Percentiles rank a stretch among this genome's conserved stretches.
Conservation (phyloP, 2,888 invertebrate species). For the Hymenopus coronatus region DNA sequence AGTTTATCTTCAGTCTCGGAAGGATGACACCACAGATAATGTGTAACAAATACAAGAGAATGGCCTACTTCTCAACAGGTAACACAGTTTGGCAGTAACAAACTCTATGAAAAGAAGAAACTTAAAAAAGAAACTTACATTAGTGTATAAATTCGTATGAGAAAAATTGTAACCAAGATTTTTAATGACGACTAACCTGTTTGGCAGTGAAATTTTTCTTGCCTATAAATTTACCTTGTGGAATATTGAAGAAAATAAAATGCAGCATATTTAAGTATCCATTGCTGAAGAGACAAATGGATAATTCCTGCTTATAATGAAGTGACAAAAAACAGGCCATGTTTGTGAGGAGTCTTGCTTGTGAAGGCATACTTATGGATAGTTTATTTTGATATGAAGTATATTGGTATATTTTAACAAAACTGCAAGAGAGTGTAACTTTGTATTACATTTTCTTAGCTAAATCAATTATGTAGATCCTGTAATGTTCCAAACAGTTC, state of each 20-base stretch:
- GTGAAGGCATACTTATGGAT: background rate
- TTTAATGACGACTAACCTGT: background rate
- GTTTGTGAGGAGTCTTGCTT: background rate
- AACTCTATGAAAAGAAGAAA: background rate
- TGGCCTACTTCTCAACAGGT: background rate
- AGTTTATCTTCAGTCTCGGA: constrained; percentile 61
- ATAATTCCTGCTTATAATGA: background rate
- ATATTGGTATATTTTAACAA: background rate
- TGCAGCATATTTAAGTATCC: background rate
- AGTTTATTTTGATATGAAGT: background rate
- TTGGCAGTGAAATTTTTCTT: background rate
- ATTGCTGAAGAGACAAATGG: background rate
- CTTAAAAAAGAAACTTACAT: background rate
- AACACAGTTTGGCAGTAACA: background rate
- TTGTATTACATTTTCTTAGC: background rate
- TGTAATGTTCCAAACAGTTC: background rate
- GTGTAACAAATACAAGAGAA: background rate
- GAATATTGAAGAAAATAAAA: background rate
- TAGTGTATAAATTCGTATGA: no score
- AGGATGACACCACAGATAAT: constrained; percentile 41
- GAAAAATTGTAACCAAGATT: no score
- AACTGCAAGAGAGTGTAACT: background rate
- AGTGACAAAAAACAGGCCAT: background rate
- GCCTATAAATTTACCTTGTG: background rate
- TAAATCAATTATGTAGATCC: background rate